Percentiles rank a stretch among this genome's conserved stretches.
phyloP scores from a whole-genome alignment of 2,797 vertebrate genomes.

The Molossus molossus region DNA sequence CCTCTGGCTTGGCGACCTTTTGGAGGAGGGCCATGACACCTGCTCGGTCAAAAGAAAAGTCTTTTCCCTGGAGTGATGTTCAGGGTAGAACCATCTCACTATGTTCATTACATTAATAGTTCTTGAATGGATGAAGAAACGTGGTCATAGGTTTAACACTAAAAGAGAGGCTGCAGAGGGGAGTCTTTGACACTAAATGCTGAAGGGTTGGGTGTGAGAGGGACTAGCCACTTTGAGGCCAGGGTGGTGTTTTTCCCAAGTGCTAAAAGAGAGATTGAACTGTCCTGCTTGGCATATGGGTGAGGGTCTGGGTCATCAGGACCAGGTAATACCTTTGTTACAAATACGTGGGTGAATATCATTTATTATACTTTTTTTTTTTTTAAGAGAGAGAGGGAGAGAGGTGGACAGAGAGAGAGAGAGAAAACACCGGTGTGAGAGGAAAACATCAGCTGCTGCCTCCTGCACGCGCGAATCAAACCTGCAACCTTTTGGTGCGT shows the following conservation, averaged over 20 bases:
- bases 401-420: too few relatives aligned
- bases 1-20: slow-evolving; percentile 75
- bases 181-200: neutral
- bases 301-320: neutral
- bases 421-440: too few relatives aligned
- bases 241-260: slow-evolving; percentile 6
- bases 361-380: neutral
- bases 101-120: neutral
- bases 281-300: neutral
- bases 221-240: neutral
- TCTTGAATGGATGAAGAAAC: neutral
- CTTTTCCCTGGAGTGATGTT: neutral
- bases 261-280: neutral
- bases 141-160: neutral
- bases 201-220: neutral
- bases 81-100: neutral
- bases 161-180: neutral
- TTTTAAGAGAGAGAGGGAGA: too few relatives aligned
- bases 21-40: slow-evolving; percentile 56
- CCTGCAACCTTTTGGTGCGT: too few relatives aligned
- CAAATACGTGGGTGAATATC: neutral
- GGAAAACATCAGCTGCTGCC: too few relatives aligned
- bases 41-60: slow-evolving; percentile 61
- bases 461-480: too few relatives aligned
- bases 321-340: neutral